Base-by-base conservation (phyloP, 2,113 vertebrate species). In the Megaptera novaeangliae region DNA sequence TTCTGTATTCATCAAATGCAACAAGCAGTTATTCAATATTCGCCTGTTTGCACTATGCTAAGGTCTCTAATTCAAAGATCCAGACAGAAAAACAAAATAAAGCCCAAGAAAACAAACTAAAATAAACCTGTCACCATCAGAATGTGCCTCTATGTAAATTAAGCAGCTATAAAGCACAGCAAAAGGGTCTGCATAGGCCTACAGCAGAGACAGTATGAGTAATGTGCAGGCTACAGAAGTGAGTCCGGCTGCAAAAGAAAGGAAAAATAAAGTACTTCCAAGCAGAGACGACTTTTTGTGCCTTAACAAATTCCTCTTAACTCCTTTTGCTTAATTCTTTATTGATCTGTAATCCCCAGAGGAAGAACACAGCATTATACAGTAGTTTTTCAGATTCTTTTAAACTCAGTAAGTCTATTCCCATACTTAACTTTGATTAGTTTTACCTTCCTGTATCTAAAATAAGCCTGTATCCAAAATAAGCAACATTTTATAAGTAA, bases 11-110 rank as follows among this genome's bases (percentile, higher is more conserved):
- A 96, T 94, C 96, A 95, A 98, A 91, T 46, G 87, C 69, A 97
- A 96, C 88, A 96, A 96, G 94, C 97, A 88, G 91, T 91, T 91
- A 95, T 85, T 96, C 94, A 97, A 92, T 95, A 95, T 95, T 89
- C 95, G 93, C 81, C 44, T 96, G 72, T 97, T 89, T 86, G 80
- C 88, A 96, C 91, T 85, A 57, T 80, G 88, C 81, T 93, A 96
- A 91, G 55, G 94, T 93, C 83, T 71, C 36, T 64, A 90, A 90
- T 77, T 95, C 96, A 93, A 95, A 97, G 88, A 94, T 68, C 57
- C 69, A 95, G 86, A 21, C 81, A 69, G 41, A 97, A 69, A 69
- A 55, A 93, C 57, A 95, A 97, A 91, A 95, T 29, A 94, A 95
- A 96, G 36, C 71, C 71, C 63, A 95, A 94, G 63, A 97, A 98